Evolutionary conservation across 2,797 vertebrate genomes (phyloP).

Genomic region (Craterocephalus amniculus): DNA sequence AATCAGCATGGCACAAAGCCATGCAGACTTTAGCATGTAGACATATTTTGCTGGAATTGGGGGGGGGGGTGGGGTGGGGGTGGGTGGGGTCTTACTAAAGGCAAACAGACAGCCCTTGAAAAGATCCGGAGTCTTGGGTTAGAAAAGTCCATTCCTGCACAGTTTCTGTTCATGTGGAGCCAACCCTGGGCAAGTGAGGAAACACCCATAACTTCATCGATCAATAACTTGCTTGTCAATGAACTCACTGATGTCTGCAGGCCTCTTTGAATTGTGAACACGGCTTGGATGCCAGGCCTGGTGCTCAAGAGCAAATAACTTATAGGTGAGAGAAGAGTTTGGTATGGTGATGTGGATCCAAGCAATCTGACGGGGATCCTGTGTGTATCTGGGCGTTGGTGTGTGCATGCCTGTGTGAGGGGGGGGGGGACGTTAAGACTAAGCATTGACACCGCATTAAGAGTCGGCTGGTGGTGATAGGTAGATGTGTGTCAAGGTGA

Average conservation of each 20-base stretch:
- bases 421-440: conserved; percentile 58
- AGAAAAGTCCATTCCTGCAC: conserved; percentile 52
- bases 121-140: conserved; percentile 59
- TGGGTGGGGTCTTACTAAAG: conserved; percentile 33
- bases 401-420: conserved; percentile 44
- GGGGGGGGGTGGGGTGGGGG: conserved; percentile 7
- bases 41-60: conserved; percentile 46
- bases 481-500: conserved; percentile 74
- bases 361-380: conserved; percentile 60
- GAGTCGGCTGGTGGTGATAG: conserved; percentile 77
- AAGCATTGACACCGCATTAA: conserved; percentile 60
- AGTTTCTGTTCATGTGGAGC: conserved; percentile 63
- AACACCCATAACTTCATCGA: conserved; percentile 50
- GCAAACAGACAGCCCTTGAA: conserved; percentile 42
- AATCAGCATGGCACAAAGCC: conserved; percentile 47
- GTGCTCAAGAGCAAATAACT: conserved; percentile 75
- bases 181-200: conserved; percentile 46
- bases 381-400: conserved; percentile 29
- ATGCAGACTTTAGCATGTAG: conserved; percentile 40
- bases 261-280: conserved; percentile 63
- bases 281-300: conserved; percentile 74
- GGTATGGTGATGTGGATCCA: conserved; percentile 48
- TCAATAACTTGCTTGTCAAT: conserved; percentile 49
- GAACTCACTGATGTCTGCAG: conserved; percentile 59
- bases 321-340: conserved; percentile 67